Evolutionary conservation across 2,888 invertebrate species (phyloP).

Genomic region (Cephalotes varians): DNA sequence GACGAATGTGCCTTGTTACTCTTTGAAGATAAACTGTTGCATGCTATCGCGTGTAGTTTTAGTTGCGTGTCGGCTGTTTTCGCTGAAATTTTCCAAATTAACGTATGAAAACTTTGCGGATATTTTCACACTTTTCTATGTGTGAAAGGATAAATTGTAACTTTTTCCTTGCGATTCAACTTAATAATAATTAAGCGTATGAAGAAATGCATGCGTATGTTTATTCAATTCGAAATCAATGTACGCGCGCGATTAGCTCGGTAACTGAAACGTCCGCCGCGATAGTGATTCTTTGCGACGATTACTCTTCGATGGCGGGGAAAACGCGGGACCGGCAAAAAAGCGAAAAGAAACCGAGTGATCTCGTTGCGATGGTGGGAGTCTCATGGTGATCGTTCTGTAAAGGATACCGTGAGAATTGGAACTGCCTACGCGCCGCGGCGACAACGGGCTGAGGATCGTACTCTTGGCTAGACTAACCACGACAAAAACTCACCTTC

Average conservation of each 20-base stretch:
- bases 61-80: not conserved
- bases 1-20: not conserved
- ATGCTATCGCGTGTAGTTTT: not conserved
- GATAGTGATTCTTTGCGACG: constrained; percentile 56
- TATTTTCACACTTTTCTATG: not conserved
- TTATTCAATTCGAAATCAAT: constrained; percentile 38
- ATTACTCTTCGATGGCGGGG: constrained; percentile 54
- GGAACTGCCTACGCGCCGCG: constrained; percentile 80
- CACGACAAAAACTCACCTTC: constrained; percentile 84
- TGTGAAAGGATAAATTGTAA: not conserved
- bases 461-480: constrained; percentile 71
- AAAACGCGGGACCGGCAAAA: constrained; percentile 54
- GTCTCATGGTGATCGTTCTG: constrained; percentile 75
- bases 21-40: not conserved
- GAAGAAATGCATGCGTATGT: not conserved
- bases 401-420: constrained; percentile 85
- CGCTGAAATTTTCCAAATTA: not conserved
- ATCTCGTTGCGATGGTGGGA: constrained; percentile 73
- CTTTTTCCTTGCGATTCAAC: not conserved
- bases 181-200: not conserved
- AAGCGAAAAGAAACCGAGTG: constrained; percentile 65
- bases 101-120: not conserved
- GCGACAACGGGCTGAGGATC: constrained; percentile 69
- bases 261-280: constrained; percentile 62
- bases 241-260: constrained; percentile 1